Conservation (phyloP, 2,888 invertebrate species). For the Macrophya annulata region DNA sequence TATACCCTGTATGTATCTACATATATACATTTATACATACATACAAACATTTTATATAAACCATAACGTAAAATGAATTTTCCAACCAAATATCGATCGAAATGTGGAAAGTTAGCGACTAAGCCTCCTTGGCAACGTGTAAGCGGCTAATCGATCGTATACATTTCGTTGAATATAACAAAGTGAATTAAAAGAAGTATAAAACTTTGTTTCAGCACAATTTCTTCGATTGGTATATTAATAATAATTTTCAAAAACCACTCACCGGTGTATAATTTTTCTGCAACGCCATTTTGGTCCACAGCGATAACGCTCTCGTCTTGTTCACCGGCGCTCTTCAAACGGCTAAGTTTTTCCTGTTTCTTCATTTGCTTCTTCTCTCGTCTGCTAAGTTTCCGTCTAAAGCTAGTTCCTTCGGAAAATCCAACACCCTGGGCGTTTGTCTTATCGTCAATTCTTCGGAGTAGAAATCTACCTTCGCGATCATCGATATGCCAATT, state of each 20-base stretch:
- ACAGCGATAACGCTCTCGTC: conserved; percentile 81
- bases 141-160: conserved; percentile 70
- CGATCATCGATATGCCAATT: conserved; percentile 99
- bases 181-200: background rate
- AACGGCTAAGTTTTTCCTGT: conserved; percentile 91
- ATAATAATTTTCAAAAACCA: background rate
- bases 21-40: background rate
- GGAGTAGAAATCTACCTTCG: conserved; percentile 97
- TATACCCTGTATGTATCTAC: background rate
- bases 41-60: background rate
- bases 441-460: conserved; percentile 93
- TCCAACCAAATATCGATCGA: conserved; percentile 68
- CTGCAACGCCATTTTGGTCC: conserved; percentile 91
- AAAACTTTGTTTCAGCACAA: too few relatives aligned
- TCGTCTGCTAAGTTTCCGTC: conserved; percentile 96
- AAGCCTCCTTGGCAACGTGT: conserved; percentile 72
- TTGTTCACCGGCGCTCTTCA: conserved; percentile 85
- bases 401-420: conserved; percentile 90
- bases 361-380: conserved; percentile 99
- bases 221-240: background rate
- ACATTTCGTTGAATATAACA: conserved; percentile 42
- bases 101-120: conserved; percentile 55
- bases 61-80: conserved; percentile 2
- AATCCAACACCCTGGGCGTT: conserved; percentile 85
- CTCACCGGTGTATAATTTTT: conserved; percentile 93